phyloP scores from a whole-genome alignment of 2,113 vertebrate species.

The Monopterus albus region DNA sequence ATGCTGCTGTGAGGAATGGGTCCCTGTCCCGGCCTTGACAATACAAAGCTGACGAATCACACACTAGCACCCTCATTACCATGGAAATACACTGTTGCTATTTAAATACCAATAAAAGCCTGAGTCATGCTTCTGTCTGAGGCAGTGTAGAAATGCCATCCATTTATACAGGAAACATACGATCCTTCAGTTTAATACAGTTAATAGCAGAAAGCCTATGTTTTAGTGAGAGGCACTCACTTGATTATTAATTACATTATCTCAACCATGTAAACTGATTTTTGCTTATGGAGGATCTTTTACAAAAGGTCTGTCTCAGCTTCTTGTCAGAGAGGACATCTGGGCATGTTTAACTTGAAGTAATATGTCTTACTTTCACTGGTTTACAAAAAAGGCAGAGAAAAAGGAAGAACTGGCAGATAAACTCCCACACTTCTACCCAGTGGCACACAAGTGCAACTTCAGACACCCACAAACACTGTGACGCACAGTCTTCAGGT shows the following conservation, averaged over 20 bases:
- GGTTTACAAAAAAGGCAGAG: conserved; percentile 25
- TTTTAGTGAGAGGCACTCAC: conserved; percentile 25
- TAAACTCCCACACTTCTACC: conserved; percentile 30
- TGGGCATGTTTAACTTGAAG: conserved; percentile 16
- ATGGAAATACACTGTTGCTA: conserved; percentile 14
- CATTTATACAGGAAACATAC: conserved; percentile 31
- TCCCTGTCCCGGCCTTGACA: conserved; percentile 29
- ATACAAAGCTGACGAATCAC: conserved; percentile 48
- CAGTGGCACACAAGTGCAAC: conserved; percentile 38
- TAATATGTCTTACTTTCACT: not conserved
- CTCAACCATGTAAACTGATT: conserved; percentile 15
- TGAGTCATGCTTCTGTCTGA: conserved; percentile 30
- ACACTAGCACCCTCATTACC: not conserved
- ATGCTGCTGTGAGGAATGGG: conserved; percentile 31
- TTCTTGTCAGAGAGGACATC: conserved; percentile 1
- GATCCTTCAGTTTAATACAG: conserved; percentile 21
- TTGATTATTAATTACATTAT: conserved; percentile 20
- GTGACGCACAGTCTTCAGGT: conserved; percentile 6
- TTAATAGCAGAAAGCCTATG: conserved; percentile 19
- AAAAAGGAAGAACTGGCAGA: conserved; percentile 6
- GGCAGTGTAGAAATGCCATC: conserved; percentile 24
- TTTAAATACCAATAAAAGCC: conserved; percentile 46
- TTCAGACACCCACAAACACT: conserved; percentile 18
- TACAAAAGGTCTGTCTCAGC: conserved; percentile 4
- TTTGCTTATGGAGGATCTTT: not conserved